Conservation (phyloP, 2,113 vertebrate species). For the Brachyhypopomus gauderio region DNA sequence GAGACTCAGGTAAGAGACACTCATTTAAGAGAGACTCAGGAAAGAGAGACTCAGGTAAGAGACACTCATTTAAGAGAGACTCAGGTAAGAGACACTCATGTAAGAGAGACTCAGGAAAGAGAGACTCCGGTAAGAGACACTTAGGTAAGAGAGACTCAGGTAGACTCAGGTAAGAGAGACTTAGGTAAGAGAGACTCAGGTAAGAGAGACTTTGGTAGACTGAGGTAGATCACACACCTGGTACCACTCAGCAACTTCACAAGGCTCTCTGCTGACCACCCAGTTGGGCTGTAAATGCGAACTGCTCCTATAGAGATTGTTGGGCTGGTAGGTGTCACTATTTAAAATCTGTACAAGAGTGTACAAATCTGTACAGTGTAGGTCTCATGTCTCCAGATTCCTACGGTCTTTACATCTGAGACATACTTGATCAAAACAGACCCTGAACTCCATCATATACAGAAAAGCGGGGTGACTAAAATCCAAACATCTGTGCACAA, state of each 20-base stretch:
- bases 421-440: no score
- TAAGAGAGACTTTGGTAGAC: neutral
- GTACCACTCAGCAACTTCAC: neutral
- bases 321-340: neutral
- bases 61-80: neutral
- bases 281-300: neutral
- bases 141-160: no score
- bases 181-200: neutral
- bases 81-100: neutral
- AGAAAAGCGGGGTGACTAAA: slow-evolving; percentile 1
- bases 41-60: no score
- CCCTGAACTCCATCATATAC: neutral
- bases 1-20: no score
- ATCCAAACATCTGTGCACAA: neutral
- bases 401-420: no score
- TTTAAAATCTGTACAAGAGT: no score
- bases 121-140: no score
- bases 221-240: neutral
- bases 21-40: no score
- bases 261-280: neutral
- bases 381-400: no score
- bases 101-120: no score
- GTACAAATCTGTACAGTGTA: no score
- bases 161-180: no score
- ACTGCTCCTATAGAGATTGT: neutral